These are phyloP conservation scores for Gymnobelideus leadbeateri DNA, from an alignment of 2,113 vertebrate genomes.

Conservation along the genomic window DNA sequence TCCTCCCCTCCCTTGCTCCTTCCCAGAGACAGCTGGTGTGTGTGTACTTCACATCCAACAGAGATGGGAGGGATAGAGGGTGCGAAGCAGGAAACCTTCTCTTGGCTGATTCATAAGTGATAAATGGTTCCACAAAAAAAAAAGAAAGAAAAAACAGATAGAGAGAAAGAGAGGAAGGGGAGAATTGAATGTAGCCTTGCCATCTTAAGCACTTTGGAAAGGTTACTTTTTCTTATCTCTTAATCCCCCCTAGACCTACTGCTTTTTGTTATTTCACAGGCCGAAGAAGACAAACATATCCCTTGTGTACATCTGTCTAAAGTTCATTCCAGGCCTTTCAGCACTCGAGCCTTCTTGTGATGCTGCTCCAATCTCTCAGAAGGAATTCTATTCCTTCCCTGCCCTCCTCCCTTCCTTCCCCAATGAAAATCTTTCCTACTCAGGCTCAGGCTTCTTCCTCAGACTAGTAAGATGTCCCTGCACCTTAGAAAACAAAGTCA, in stretches of 20 bases:
- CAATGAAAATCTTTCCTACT: not conserved
- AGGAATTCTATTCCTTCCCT: constrained; percentile 66
- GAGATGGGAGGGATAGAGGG: not conserved
- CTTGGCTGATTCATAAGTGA: constrained; percentile 32
- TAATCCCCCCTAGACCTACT: not conserved
- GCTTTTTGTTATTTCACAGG: constrained; percentile 62
- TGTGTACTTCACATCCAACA: constrained; percentile 28
- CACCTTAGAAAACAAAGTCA: constrained; percentile 70
- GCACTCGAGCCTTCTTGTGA: constrained; percentile 32
- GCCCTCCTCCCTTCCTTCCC: constrained; percentile 43
- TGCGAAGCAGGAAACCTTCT: not conserved
- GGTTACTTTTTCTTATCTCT: constrained; percentile 29
- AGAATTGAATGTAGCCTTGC: fast-evolving
- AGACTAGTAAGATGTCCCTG: constrained; percentile 45
- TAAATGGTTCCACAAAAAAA: not conserved
- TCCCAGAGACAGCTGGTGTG: constrained; percentile 10
- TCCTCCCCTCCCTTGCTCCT: not conserved
- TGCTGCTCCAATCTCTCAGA: constrained; percentile 44
- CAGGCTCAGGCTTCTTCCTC: constrained; percentile 60
- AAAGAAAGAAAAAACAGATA: not conserved
- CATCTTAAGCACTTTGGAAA: constrained; percentile 40
- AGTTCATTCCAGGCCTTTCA: constrained; percentile 45
- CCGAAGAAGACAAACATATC: constrained; percentile 37
- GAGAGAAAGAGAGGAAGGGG: fast-evolving
- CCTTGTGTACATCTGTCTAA: constrained; percentile 46